Base-by-base conservation (phyloP, 23 tunicate species). In the Styela clava region DNA sequence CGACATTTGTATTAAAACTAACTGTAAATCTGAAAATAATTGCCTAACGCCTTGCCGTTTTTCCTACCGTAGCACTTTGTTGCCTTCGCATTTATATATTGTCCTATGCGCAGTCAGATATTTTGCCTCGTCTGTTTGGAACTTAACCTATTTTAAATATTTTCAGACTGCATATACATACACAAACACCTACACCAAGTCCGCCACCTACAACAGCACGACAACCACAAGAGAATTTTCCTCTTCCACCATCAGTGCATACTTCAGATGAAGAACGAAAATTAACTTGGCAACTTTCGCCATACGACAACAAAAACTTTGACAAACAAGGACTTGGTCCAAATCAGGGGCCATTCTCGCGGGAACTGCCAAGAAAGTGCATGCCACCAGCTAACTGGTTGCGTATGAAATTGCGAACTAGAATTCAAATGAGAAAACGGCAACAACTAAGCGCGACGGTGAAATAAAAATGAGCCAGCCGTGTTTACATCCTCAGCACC, bases 301-400 rank as follows among this genome's bases (percentile, higher is more conserved):
- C 97, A 1, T 91, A 91, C 34, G 74, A 85, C 23, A 91, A 91
- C 82, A 91, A 85, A 36, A 91, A 91, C 81, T 91, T 91, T 35
- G 97, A 91, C 78, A 74, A 78, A 21, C 97, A 91, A 68, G 97
- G 97, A 18, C 84, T 91, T 25, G 97, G 97, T 29, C 97, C 97
- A 12, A 91, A 91, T 56, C 97, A 91, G 35, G 97, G 97, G 21
- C 97, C 97, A 2, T 91, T 91, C 71, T 91, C 97, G 12, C 61
- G 97, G 31, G 97, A 91, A 69, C 69, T 91, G 81, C 97, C 97
- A 1, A 82, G 81, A 25, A 91, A 91, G 70, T 91, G 97, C 77
- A 91, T 85, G 90, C 97, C 97, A 24, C 97, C 97, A 18, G 83
- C 72, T 35, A 91, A 85, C 77, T 91, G 97, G 97, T 37, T 91